These are phyloP conservation scores for Eurosta solidaginis DNA, from an alignment of 1,140 invertebrate genomes.

Conservation along the genomic window DNA sequence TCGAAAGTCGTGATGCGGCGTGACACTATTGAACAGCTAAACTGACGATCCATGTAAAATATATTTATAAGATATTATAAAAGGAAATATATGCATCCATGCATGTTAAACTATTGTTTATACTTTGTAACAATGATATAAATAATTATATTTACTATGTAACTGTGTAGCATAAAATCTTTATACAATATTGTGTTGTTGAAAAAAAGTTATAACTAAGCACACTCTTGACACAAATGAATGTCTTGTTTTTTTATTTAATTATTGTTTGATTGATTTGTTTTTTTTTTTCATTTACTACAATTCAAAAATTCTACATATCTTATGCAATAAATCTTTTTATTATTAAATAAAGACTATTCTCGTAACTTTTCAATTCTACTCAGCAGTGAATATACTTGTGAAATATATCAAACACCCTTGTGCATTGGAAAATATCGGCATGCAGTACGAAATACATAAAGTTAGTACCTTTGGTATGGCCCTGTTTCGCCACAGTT, in stretches of 20 bases:
- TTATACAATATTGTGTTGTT: too few relatives aligned
- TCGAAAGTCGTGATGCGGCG: too few relatives aligned
- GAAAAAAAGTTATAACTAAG: too few relatives aligned
- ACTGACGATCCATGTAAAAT: neutral
- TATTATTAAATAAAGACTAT: neutral
- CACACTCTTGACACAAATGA: neutral
- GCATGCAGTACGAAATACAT: too few relatives aligned
- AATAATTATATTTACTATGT: neutral
- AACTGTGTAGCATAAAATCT: neutral
- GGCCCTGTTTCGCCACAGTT: too few relatives aligned
- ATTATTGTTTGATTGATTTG: neutral
- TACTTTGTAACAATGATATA: neutral
- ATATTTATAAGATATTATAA: neutral
- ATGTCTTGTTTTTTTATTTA: constrained; percentile 20
- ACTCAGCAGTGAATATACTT: too few relatives aligned
- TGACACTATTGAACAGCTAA: too few relatives aligned
- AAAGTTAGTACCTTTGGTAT: too few relatives aligned
- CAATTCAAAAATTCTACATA: neutral
- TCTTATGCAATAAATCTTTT: neutral
- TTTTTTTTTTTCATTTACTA: neutral
- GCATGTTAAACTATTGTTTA: neutral
- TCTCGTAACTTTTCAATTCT: too few relatives aligned
- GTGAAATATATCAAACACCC: too few relatives aligned
- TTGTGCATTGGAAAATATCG: too few relatives aligned
- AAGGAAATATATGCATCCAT: neutral